Percentiles rank a stretch among this genome's conserved stretches.
These are phyloP conservation scores for Furcula furcula DNA, from an alignment of 2,888 invertebrate genomes.

Conservation along the genomic window DNA sequence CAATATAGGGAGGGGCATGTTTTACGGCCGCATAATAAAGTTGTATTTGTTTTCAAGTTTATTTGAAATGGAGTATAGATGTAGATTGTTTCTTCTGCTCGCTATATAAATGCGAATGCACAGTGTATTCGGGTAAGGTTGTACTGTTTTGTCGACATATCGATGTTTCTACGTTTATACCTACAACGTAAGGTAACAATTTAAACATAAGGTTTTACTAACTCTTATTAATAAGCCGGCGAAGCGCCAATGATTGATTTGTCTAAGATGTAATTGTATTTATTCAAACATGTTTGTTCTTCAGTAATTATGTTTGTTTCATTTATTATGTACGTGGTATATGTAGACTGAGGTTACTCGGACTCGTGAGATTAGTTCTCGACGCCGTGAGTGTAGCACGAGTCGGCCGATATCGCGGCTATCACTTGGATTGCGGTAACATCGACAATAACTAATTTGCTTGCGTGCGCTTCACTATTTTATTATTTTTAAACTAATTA, in stretches of 20 bases:
- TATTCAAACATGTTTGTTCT: too few relatives aligned
- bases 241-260: too few relatives aligned
- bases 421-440: slow-evolving; percentile 28
- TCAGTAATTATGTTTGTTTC: not conserved
- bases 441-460: slow-evolving; percentile 14
- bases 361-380: too few relatives aligned
- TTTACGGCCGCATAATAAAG: too few relatives aligned
- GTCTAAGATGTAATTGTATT: too few relatives aligned
- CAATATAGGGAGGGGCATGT: too few relatives aligned
- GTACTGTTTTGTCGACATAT: slow-evolving; percentile 19
- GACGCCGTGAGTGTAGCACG: slow-evolving; percentile 1
- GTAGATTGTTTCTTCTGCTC: too few relatives aligned
- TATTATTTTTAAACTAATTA: slow-evolving; percentile 7
- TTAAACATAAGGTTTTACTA: slow-evolving; percentile 9
- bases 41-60: too few relatives aligned
- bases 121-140: slow-evolving; percentile 10
- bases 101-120: not conserved
- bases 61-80: too few relatives aligned
- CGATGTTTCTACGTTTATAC: slow-evolving; percentile 41
- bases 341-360: slow-evolving; percentile 29
- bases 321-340: slow-evolving; percentile 1
- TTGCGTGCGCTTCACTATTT: slow-evolving; percentile 20
- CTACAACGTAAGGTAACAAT: slow-evolving; percentile 38
- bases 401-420: not conserved
- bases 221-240: too few relatives aligned